Evolutionary conservation across 2,113 vertebrate genomes (phyloP), one percentile per base, ranked within the genome.

Genomic region (Connochaetes taurinus): DNA sequence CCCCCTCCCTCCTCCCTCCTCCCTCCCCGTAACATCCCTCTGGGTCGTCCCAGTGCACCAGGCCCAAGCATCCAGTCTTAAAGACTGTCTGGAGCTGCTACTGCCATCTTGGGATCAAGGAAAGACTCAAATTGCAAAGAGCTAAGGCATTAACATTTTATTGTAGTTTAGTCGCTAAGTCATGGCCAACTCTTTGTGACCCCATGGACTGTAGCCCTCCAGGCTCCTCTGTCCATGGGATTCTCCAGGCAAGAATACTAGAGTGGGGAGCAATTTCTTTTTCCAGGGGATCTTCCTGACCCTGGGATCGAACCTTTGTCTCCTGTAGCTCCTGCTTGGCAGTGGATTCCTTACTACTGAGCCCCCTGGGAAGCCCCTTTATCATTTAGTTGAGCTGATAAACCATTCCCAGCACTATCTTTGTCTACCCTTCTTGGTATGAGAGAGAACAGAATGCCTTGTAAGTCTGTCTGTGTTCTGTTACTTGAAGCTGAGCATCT

Each of bases 281-380:
- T 43, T 43, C 71, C 71, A 74, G 36, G 71, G 36, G 2, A 74
- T 43, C 71, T 74, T 74, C 21, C 36, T 25, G 71, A 43, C 21
- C 21, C 21, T 0, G 0, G 36, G 64, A 71, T 23, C 1, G 5
- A 71, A 36, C 19, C 0, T 19, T 11, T 36, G 67, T 71, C 67
- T 71, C 67, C 67, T 71, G 19, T 23, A 71, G 19, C 19, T 71
- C 67, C 36, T 27, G 71, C 3, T 74, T 74, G 11, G 71, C 36
- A 74, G 21, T 0, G 1, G 21, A 74, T 43, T 76, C 71, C 36
- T 76, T 76, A 76, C 36, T 40, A 76, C 23, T 76, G 71, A 27
- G 36, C 21, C 12, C 10, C n/a, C n/a, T 71, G n/a, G n/a, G 67
- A 71, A 40, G n/a, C 19, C n/a, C 10, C 67, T 2, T 50, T n/a